Base-by-base conservation (phyloP, 2,797 vertebrate species). In the Psittacula echo region DNA sequence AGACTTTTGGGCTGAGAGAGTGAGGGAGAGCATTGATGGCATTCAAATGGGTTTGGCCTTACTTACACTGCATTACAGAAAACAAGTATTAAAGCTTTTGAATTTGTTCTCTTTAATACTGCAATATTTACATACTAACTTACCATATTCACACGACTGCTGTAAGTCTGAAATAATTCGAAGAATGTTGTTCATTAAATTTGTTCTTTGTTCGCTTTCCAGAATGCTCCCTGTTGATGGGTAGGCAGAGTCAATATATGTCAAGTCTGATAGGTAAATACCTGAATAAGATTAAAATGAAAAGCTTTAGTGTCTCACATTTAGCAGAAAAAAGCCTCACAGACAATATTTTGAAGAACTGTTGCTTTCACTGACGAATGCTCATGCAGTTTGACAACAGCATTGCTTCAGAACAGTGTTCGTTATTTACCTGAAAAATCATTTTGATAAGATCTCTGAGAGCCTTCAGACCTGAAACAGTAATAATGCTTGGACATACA, bases 101-200 rank as follows among this genome's bases (percentile, higher is more conserved):
- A 78, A 73, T 8, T 75, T 74, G 9, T 47, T 71, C n/a, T 75
- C 34, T 66, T 75, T 62, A 73, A 42, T 10, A 23, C 6, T 29
- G 19, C 13, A 54, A 2, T 48, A 62, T 71, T 91, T n/a, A 23
- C 56, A 83, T 13, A 3, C 4, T 10, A 68, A 87, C 99, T 96
- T 94, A 99, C 99, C 99, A 60, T 99, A 99, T 97, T 99, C 99
- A 96, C 99, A 99, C 0, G 99, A 99, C 96, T 99, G 99, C 96
- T 99, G 99, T 96, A 99, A 97, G 94, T 99, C 99, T 11, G 99
- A 99, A 97, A 99, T 99, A 95, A 99, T 99, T 97, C 99, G 98
- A 95, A 99, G 98, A 74, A 99, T 99, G 97, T 99, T 99, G 97
- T 99, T 99, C 99, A 99, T 99, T 95, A 99, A 97, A 95, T 99